phyloP scores from a whole-genome alignment of 2,113 vertebrate species.

The Tinamus guttatus region DNA sequence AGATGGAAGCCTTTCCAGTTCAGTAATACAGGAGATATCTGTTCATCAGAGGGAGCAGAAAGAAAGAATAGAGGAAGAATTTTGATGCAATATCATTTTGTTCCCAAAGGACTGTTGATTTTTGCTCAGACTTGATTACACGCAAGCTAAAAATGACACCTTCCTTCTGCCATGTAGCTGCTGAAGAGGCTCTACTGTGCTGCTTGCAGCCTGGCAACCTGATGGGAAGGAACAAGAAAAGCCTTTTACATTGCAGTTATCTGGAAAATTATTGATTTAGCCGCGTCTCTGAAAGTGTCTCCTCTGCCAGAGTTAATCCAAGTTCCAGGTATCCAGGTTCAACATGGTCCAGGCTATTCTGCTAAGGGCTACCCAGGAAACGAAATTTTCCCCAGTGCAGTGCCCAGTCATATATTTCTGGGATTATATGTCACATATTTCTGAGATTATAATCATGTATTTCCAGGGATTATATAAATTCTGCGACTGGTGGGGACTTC shows the following conservation, averaged over 20 bases:
- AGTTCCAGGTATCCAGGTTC: not conserved
- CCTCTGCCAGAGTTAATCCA: not conserved
- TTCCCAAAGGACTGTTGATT: not conserved
- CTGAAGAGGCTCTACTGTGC: not conserved
- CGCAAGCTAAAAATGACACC: not conserved
- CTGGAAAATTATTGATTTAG: not conserved
- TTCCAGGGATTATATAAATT: no score
- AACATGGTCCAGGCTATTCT: not conserved
- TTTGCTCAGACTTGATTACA: not conserved
- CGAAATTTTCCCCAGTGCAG: not conserved
- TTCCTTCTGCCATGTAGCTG: not conserved
- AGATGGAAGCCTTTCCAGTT: not conserved
- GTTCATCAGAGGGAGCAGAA: not conserved
- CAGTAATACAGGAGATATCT: not conserved
- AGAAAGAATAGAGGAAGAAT: not conserved
- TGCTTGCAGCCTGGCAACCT: not conserved
- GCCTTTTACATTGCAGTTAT: not conserved
- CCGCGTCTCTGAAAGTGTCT: accelerated
- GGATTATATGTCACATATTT: no score
- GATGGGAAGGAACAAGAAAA: not conserved
- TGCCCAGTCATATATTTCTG: not conserved
- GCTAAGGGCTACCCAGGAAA: not conserved
- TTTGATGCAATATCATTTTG: not conserved
- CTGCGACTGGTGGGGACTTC: not conserved
- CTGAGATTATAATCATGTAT: no score